phyloP scores from a whole-genome alignment of 2,113 vertebrate genomes.

The Nettapus auritus region DNA sequence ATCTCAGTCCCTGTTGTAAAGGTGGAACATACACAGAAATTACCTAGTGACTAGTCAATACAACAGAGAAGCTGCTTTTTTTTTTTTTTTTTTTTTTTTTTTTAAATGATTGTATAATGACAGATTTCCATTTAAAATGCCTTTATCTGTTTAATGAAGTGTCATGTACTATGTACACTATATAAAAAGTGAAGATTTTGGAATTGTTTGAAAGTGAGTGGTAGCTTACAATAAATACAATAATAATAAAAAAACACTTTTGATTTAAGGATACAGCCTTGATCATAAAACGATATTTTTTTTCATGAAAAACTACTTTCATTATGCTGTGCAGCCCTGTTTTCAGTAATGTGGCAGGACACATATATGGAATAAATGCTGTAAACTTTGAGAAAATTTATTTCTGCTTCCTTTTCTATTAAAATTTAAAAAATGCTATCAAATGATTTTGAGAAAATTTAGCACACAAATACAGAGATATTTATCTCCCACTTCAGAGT shows the following conservation, averaged over 20 bases:
- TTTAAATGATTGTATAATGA: not conserved
- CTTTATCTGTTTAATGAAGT: conserved; percentile 1
- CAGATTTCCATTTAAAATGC: conserved; percentile 6
- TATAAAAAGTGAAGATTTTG: not conserved
- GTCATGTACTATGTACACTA: not conserved
- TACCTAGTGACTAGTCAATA: not conserved
- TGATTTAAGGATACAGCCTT: not conserved
- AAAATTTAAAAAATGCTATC: not conserved
- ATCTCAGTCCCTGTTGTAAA: not conserved
- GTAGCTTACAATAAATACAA: not conserved
- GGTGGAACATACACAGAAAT: not conserved
- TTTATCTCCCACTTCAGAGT: not conserved
- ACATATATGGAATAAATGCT: not conserved
- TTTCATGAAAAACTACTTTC: not conserved
- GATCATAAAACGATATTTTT: not conserved
- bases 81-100: not conserved
- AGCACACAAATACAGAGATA: not conserved
- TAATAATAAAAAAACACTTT: too few species aligned
- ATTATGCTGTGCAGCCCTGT: not conserved
- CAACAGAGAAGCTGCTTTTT: not conserved
- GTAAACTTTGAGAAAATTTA: not conserved
- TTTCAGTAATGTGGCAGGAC: not conserved
- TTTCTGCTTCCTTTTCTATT: not conserved
- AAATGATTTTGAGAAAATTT: not conserved
- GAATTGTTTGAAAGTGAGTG: not conserved